Evolutionary conservation across 2,797 vertebrate species (phyloP), one percentile per base, ranked within the genome.

Genomic region (Steatocranus sp.): DNA sequence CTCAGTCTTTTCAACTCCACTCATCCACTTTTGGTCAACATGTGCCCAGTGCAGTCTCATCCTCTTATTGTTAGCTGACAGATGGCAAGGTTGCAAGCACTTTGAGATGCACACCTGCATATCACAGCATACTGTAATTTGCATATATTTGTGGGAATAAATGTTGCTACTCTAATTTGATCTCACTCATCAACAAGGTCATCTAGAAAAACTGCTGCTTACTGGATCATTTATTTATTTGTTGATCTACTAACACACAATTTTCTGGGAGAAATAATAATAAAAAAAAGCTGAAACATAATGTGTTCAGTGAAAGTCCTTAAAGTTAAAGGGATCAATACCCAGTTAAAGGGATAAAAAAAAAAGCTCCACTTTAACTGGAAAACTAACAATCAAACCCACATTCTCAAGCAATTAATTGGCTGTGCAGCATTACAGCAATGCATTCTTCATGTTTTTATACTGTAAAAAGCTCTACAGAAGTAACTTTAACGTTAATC

Each of bases 31-130:
- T 58, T 83, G 80, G 36, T 41, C 70, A 75, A 77, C 56, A 61
- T 63, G 48, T 8, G 78, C 79, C 78, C 78, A 32, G n/a, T 30
- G 46, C 18, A 36, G 85, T 83, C 76, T 80, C 81, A 54, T 85
- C 80, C 83, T 87, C 88, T 85, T 83, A 75, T 36, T 83, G 80
- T 84, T 75, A 34, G 68, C 87, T 79, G 81, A 84, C 87, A 89
- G 87, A 88, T 87, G 86, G 83, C 80, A 70, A 4, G 11, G 70
- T 49, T 86, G 53, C 80, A 27, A 53, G 80, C 49, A 83, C 78
- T 78, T 12, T 41, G 51, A 81, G 75, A 78, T 3, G 5, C 54
- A 41, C 75, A 83, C 63, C 78, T 84, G 76, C 80, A 61, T 27
- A n/a, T 76, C 79, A 15, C 32, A 46, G 58, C 8, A n/a, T 7